phyloP scores from a whole-genome alignment of 2,888 invertebrate species.

The Plebejus argus region DNA sequence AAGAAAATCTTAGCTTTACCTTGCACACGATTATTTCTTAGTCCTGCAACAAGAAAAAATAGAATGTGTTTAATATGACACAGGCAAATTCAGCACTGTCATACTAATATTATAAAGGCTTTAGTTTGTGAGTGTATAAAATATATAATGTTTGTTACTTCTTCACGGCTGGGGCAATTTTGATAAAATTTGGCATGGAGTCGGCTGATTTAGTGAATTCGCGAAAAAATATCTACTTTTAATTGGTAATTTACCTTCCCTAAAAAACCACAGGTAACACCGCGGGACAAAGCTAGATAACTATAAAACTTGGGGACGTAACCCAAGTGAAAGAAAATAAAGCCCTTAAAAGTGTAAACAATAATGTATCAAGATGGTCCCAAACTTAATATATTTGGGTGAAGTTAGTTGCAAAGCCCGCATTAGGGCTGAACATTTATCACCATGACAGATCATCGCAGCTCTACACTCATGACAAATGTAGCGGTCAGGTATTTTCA shows the following conservation, averaged over 20 bases:
- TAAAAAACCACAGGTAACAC: too few species aligned
- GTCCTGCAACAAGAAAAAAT: background rate
- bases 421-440: conserved; percentile 69
- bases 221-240: too few species aligned
- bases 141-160: too few species aligned
- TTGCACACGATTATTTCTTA: too few species aligned
- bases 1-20: background rate
- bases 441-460: conserved; percentile 69
- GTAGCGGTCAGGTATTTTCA: conserved; percentile 70
- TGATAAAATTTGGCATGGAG: too few species aligned
- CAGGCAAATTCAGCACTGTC: too few species aligned
- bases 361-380: conserved; percentile 6
- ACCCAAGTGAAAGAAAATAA: background rate
- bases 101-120: background rate
- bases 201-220: too few species aligned
- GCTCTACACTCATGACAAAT: conserved; percentile 68
- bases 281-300: too few species aligned
- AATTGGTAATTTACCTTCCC: too few species aligned
- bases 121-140: too few species aligned
- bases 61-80: background rate
- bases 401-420: conserved; percentile 56
- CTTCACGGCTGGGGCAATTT: too few species aligned
- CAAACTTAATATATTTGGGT: conserved; percentile 37
- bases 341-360: conserved; percentile 2
- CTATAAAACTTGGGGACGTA: background rate